Percentiles rank a stretch among this genome's conserved stretches.
These are phyloP conservation scores for Spinus olivaceus DNA, from an alignment of 2,797 vertebrate genomes.

Conservation along the genomic window DNA sequence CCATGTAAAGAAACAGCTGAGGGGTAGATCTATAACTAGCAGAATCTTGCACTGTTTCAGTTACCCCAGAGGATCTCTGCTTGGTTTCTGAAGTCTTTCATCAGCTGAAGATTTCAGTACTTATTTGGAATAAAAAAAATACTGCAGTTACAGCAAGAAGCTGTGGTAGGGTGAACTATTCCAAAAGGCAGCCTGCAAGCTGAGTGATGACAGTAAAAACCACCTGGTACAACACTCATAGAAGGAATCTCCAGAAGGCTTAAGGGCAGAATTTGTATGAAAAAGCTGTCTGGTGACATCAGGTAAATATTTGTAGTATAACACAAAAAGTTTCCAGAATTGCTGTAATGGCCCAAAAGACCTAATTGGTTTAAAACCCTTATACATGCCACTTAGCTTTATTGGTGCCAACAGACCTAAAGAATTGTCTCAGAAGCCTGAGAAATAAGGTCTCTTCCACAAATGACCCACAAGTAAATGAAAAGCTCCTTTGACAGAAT, in stretches of 20 bases:
- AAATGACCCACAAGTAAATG: background rate
- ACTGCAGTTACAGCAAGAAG: accelerated
- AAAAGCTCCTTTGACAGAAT: background rate
- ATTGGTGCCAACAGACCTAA: background rate
- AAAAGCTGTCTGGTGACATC: background rate
- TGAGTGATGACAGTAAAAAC: background rate
- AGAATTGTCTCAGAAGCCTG: background rate
- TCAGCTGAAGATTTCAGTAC: background rate
- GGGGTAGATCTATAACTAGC: background rate
- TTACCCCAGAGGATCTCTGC: background rate
- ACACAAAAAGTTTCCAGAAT: background rate
- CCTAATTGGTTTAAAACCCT: background rate
- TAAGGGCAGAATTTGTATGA: background rate
- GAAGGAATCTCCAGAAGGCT: background rate
- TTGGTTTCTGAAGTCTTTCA: background rate
- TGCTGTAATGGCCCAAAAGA: background rate
- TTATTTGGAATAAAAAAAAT: background rate
- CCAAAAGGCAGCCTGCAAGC: background rate
- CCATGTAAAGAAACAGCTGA: background rate
- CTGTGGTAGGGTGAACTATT: background rate
- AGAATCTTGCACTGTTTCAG: background rate
- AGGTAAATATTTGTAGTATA: background rate
- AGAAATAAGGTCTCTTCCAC: background rate
- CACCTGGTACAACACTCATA: background rate
- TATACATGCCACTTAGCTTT: background rate